phyloP scores from a whole-genome alignment of 2,797 vertebrate species.

The Arnoldichthys spilopterus region DNA sequence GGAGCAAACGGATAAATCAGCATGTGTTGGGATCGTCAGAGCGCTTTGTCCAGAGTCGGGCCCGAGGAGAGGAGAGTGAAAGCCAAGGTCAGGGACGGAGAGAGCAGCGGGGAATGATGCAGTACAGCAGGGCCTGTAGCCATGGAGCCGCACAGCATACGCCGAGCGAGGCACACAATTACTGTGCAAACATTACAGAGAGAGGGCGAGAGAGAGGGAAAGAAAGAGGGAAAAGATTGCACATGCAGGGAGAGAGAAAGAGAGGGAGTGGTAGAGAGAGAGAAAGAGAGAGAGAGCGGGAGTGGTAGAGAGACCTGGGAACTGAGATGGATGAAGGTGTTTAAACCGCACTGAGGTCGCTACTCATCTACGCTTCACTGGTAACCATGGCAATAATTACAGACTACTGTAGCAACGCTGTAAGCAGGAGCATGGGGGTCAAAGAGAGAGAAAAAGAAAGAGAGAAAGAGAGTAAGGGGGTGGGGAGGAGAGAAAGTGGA shows the following conservation, averaged over 20 bases:
- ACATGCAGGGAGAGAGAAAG: not conserved
- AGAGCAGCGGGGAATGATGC: slow-evolving; percentile 13
- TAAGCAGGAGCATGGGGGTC: slow-evolving; percentile 50
- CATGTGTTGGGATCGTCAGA: slow-evolving; percentile 34
- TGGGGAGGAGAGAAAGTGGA: no score
- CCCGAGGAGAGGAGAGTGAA: slow-evolving; percentile 19
- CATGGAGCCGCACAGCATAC: slow-evolving; percentile 6
- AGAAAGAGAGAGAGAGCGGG: not conserved
- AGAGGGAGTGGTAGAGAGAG: no score
- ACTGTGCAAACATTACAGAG: not conserved
- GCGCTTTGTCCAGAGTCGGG: slow-evolving; percentile 3
- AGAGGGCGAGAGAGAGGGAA: not conserved
- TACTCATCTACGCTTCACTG: slow-evolving; percentile 34
- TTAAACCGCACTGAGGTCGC: slow-evolving; percentile 38
- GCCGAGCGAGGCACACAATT: slow-evolving; percentile 17
- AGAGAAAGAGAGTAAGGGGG: not conserved
- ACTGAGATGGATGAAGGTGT: slow-evolving; percentile 30
- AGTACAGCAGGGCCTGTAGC: slow-evolving; percentile 28
- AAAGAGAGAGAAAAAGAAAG: slow-evolving; percentile 19
- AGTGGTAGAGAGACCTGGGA: not conserved
- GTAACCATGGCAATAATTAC: slow-evolving; percentile 66
- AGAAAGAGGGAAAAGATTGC: not conserved
- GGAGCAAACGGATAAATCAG: slow-evolving; percentile 35
- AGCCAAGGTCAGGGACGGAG: slow-evolving; percentile 42
- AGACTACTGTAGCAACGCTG: slow-evolving; percentile 53